phyloP scores from a whole-genome alignment of 2,888 invertebrate species.

The Vandiemenella viatica region DNA sequence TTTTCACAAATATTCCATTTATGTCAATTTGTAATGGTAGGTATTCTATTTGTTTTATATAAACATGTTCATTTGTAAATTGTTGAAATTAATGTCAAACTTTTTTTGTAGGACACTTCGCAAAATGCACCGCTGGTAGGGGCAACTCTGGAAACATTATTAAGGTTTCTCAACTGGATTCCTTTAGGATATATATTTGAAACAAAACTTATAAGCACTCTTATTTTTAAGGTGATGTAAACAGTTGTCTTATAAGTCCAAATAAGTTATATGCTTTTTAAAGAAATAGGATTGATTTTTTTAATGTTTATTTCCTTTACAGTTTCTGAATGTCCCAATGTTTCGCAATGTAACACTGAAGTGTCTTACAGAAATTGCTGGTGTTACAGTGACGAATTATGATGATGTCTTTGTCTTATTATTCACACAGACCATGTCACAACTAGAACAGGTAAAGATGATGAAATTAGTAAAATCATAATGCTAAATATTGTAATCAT shows the following conservation, averaged over 20 bases:
- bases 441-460: constrained; percentile 50
- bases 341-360: constrained; percentile 96
- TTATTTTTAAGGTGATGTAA: constrained; percentile 60
- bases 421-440: constrained; percentile 83
- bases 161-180: constrained; percentile 98
- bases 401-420: constrained; percentile 83
- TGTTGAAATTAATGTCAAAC: background rate
- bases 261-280: background rate
- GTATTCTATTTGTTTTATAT: constrained; percentile 17
- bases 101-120: constrained; percentile 60
- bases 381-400: constrained; percentile 76
- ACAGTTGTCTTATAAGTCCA: too few relatives aligned
- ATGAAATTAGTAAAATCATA: too few relatives aligned
- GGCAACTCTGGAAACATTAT: constrained; percentile 86
- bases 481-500: too few relatives aligned
- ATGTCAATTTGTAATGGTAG: constrained; percentile 85
- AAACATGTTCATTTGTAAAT: background rate
- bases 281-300: background rate
- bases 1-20: constrained; percentile 97
- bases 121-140: constrained; percentile 93
- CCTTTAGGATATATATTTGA: constrained; percentile 99
- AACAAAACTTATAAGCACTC: constrained; percentile 85
- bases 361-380: constrained; percentile 96
- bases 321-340: constrained; percentile 92
- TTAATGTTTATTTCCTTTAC: constrained; percentile 21